Base-by-base conservation (phyloP, 1,140 invertebrate genomes). In the Leptoteleia sp. region DNA sequence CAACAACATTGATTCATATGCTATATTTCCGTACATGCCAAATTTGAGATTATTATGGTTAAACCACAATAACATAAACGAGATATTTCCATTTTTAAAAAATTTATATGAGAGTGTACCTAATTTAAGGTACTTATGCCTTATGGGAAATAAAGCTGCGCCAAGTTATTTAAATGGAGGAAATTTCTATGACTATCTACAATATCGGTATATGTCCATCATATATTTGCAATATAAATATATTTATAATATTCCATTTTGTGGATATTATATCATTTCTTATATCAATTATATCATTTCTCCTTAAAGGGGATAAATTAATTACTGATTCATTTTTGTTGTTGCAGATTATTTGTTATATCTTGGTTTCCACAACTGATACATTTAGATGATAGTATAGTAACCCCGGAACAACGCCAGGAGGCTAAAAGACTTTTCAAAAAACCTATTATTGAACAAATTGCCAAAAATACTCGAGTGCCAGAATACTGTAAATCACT, bases 181-280 rank as follows among this genome's bases (percentile, higher is more conserved):
- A 19, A 93, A 92, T 15, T 94, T 93, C 78, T 93, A 93, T 80
- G 93, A 95, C 82, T 94, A 95, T 83, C 82, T 94, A n/a, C 93
- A 95, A 79, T 96, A 95, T 85, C 93, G 94, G 94, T 95, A 86
- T n/a, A n/a, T n/a, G n/a, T n/a, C n/a, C n/a, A n/a, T n/a, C n/a
- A n/a, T n/a, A n/a, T n/a, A n/a, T n/a, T n/a, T n/a, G n/a, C n/a
- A n/a, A n/a, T n/a, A n/a, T n/a, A n/a, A n/a, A n/a, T n/a, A n/a
- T n/a, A n/a, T n/a, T n/a, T n/a, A n/a, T n/a, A n/a, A n/a, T n/a
- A n/a, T n/a, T n/a, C n/a, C n/a, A n/a, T n/a, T n/a, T n/a, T n/a
- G n/a, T n/a, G n/a, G n/a, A n/a, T n/a, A n/a, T n/a, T n/a, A n/a
- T n/a, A n/a, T n/a, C n/a, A n/a, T n/a, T n/a, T n/a, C n/a, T n/a